phyloP scores from a whole-genome alignment of 2,888 invertebrate genomes.

The Cancer borealis region DNA sequence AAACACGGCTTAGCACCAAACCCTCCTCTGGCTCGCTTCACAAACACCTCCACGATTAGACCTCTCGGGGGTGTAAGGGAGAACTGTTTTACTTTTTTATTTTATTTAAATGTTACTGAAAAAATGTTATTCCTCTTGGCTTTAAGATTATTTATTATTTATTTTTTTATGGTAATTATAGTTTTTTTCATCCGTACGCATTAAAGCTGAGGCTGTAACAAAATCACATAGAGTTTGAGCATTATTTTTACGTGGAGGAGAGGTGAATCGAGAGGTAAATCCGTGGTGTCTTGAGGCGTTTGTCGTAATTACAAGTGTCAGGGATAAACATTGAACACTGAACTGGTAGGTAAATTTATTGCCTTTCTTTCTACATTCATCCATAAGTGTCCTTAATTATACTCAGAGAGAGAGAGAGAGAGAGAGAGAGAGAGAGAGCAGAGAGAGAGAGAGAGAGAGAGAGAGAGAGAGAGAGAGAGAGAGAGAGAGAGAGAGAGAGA shows the following conservation, averaged over 20 bases:
- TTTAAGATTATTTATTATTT: background rate
- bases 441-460: constrained; percentile 48
- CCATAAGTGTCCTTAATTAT: background rate
- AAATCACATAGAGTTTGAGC: background rate
- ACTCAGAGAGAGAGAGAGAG: background rate
- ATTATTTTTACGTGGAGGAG: background rate
- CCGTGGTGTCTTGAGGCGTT: background rate
- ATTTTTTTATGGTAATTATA: background rate
- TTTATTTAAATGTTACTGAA: background rate
- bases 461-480: constrained; percentile 50
- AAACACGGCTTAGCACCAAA: constrained; percentile 38
- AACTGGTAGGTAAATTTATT: constrained; percentile 2
- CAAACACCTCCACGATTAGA: constrained; percentile 15
- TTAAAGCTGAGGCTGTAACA: background rate
- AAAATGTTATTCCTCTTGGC: background rate
- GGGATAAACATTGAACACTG: background rate
- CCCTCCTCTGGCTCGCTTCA: background rate
- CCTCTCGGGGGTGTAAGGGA: background rate
- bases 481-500: constrained; percentile 59
- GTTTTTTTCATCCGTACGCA: background rate
- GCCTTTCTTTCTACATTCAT: constrained; percentile 8
- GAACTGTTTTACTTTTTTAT: background rate
- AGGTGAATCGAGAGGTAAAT: background rate
- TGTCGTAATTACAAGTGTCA: background rate
- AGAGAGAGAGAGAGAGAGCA: constrained; percentile 16